These are phyloP conservation scores for Muscicapa adusta DNA, from an alignment of 2,113 vertebrate species.

Conservation along the genomic window DNA sequence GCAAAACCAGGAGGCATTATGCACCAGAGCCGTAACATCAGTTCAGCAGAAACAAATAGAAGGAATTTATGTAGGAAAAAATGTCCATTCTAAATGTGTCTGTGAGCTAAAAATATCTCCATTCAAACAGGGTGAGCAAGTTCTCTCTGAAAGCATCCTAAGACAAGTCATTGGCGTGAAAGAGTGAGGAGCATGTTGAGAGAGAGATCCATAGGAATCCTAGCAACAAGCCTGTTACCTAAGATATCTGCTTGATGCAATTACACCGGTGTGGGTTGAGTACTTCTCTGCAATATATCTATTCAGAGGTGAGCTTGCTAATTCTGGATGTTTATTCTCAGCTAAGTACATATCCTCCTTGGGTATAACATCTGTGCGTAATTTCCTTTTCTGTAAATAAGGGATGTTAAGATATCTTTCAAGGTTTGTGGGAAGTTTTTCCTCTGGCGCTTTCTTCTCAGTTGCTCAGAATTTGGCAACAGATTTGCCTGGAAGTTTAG, in stretches of 20 bases:
- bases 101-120: not conserved
- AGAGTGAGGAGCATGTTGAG: not conserved
- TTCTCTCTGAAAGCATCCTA: not conserved
- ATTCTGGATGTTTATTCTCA: conserved; percentile 22
- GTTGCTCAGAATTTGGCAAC: not conserved
- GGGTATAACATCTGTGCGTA: not conserved
- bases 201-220: not conserved
- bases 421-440: not conserved
- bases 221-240: not conserved
- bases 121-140: not conserved
- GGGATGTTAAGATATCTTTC: not conserved
- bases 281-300: not conserved
- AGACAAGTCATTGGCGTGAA: not conserved
- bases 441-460: not conserved
- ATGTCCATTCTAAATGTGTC: not conserved
- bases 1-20: not conserved
- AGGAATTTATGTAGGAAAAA: not conserved
- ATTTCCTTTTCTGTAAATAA: not conserved
- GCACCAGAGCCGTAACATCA: rapidly evolving
- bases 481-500: not conserved
- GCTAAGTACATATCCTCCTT: not conserved
- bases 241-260: not conserved
- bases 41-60: not conserved
- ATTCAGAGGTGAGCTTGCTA: not conserved
- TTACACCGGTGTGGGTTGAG: not conserved